Evolutionary conservation across 2,113 vertebrate species (phyloP).

Genomic region (Clupea harengus): DNA sequence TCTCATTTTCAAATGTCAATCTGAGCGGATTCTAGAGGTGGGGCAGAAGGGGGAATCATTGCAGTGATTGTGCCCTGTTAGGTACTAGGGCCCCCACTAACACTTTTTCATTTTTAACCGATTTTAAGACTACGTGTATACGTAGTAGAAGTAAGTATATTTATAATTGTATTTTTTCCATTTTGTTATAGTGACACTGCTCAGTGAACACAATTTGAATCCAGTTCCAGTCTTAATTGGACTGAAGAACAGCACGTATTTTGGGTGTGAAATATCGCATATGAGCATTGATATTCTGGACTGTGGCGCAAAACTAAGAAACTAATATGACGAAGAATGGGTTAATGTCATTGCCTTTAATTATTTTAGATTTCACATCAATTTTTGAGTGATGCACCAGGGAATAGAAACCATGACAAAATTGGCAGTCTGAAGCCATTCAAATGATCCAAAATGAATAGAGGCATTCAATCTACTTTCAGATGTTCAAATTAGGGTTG

Average conservation of each 20-base stretch:
- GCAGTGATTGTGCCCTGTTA: too few species aligned
- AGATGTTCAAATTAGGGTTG: conserved; percentile 63
- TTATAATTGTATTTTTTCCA: neutral
- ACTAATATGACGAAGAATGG: conserved; percentile 36
- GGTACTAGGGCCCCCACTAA: too few species aligned
- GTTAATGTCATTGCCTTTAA: conserved; percentile 52
- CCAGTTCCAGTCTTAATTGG: neutral
- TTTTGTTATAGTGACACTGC: neutral
- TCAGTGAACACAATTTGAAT: neutral
- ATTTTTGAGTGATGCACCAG: conserved; percentile 49
- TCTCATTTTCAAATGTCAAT: neutral
- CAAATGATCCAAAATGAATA: conserved; percentile 62
- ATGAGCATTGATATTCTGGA: neutral
- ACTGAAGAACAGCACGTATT: neutral
- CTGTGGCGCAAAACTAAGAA: neutral
- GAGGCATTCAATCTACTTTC: conserved; percentile 63
- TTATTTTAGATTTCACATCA: conserved; percentile 60
- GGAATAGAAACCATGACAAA: conserved; percentile 35
- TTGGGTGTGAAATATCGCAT: neutral
- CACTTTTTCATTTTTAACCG: too few species aligned
- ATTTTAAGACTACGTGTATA: too few species aligned
- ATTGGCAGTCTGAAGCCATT: conserved; percentile 49
- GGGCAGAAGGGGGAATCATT: neutral
- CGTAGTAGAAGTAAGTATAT: too few species aligned
- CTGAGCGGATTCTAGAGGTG: neutral